Base-by-base conservation (phyloP, 2,797 vertebrate species). In the Peromyscus eremicus region DNA sequence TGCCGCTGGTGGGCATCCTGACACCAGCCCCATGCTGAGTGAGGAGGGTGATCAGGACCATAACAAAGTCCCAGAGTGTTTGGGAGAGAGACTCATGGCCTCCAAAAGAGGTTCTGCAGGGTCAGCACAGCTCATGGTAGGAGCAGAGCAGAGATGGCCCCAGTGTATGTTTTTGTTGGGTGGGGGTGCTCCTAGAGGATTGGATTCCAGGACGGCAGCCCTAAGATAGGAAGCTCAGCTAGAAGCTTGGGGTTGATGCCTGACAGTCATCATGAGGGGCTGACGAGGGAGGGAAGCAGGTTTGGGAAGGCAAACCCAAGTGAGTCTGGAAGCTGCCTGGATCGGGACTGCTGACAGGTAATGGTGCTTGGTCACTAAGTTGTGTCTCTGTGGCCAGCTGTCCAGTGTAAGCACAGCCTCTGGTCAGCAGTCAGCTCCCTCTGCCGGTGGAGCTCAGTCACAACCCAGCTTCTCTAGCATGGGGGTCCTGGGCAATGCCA, bases 391-490 rank as follows among this genome's bases (percentile, higher is more conserved):
- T 25, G 82, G 16, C 32, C 70, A 57, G 37, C 11, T 10, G 16
- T 25, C 81, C 52, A 62, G n/a, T 19, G 9, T 25, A 27, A 27
- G 6, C 0, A 5, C 0, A 1, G n/a, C 68, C 43, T 4, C n/a
- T 0, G 0, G 3, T 49, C 13, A 0, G 40, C 43, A 29, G 21
- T 13, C 23, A 9, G 66, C 32, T 23, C 2, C 0, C 37, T 40
- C 66, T 4, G 57, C 60, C 29, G 0, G 0, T 0, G 0, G 14
- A 19, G 19, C 4, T 0, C 10, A 8, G 9, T 49, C 11, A 13
- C 6, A 0, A 27, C 5, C 21, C 10, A 6, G 2, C 0, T 11
- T 32, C 83, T 79, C 40, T 23, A 37, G 16, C 2, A 0, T 6
- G 23, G 37, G 43, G 23, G 29, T 37, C 19, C 12, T 4, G 7